A percentile compares a stretch with the other conserved stretches of the same genome.
phyloP scores from a whole-genome alignment of 2,888 invertebrate genomes.

The Empis livida region DNA sequence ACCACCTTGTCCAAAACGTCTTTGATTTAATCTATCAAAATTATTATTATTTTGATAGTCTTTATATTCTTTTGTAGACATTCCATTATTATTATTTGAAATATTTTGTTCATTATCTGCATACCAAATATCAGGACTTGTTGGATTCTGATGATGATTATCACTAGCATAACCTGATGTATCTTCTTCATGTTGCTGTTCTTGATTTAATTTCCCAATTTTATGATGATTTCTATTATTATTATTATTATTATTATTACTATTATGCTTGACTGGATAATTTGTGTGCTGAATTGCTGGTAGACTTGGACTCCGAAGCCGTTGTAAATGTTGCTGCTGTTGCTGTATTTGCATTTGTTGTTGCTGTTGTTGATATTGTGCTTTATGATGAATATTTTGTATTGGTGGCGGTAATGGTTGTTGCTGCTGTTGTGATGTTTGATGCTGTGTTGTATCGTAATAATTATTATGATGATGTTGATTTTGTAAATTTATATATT shows the following conservation, averaged over 20 bases:
- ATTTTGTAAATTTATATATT: background rate
- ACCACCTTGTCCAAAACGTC: too few relatives aligned
- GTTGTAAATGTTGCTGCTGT: constrained; percentile 2
- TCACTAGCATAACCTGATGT: constrained; percentile 78
- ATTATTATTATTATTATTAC: constrained; percentile 11
- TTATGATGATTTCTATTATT: constrained; percentile 16
- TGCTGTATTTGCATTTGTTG: constrained; percentile 3
- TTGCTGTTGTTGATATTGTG: background rate
- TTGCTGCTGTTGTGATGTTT: background rate
- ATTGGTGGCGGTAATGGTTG: background rate
- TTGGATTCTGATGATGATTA: constrained; percentile 35
- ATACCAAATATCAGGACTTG: constrained; percentile 38
- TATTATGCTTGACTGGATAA: constrained; percentile 10
- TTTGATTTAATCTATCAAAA: background rate
- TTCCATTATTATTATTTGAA: constrained; percentile 21
- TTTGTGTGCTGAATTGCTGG: constrained; percentile 45
- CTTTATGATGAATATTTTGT: too few relatives aligned
- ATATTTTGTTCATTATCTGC: constrained; percentile 16
- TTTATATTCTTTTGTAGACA: constrained; percentile 9
- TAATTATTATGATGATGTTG: background rate
- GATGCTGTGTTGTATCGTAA: background rate
- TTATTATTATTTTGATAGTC: constrained; percentile 8
- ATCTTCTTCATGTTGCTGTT: constrained; percentile 50
- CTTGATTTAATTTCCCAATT: constrained; percentile 15
- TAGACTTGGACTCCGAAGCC: constrained; percentile 48